Percentiles rank a stretch among this genome's conserved stretches.
These are phyloP conservation scores for Tautogolabrus adspersus DNA, from an alignment of 2,113 vertebrate species.

Conservation along the genomic window DNA sequence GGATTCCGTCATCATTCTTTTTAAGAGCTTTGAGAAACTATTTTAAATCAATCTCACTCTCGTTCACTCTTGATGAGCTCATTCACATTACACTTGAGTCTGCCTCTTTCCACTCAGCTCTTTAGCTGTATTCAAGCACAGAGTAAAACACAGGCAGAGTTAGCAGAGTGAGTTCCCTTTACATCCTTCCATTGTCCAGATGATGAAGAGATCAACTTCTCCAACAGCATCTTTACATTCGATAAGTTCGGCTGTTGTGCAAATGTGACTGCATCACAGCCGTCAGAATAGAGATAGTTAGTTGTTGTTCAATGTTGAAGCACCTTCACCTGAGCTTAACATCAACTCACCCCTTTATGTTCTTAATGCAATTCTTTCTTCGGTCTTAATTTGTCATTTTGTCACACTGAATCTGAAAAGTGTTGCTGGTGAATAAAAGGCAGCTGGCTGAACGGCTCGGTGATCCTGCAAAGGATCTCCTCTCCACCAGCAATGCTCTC, in stretches of 20 bases:
- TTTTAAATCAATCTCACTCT: not conserved
- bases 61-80: not conserved
- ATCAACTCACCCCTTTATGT: too few species aligned
- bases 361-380: too few species aligned
- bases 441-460: not conserved
- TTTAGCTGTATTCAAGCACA: too few species aligned
- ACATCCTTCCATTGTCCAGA: not conserved
- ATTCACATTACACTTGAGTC: not conserved
- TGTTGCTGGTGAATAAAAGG: not conserved
- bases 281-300: too few species aligned
- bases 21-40: not conserved
- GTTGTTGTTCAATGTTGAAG: too few species aligned
- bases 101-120: not conserved
- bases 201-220: too few species aligned
- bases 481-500: not conserved
- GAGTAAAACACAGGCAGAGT: not conserved
- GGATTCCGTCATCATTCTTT: slow-evolving; percentile 4
- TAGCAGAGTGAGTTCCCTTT: not conserved
- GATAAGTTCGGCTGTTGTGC: too few species aligned
- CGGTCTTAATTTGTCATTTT: too few species aligned
- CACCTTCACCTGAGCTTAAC: too few species aligned
- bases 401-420: not conserved
- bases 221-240: too few species aligned
- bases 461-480: slow-evolving; percentile 7
- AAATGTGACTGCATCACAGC: too few species aligned